Evolutionary conservation across 2,888 invertebrate genomes (phyloP).

Genomic region (Tetragnatha montana): DNA sequence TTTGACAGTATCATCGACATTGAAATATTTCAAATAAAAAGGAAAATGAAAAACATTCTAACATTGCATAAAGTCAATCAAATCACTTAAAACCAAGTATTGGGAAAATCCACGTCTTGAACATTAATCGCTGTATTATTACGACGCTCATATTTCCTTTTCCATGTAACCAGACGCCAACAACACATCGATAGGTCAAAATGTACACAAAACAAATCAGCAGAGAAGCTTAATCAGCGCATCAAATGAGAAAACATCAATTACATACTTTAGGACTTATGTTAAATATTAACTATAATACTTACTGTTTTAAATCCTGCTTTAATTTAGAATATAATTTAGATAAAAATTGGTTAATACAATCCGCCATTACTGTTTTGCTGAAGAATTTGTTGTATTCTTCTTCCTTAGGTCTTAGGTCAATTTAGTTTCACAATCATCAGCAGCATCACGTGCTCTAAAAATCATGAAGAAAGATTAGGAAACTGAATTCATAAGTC

Average conservation of each 20-base stretch:
- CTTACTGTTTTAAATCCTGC: constrained; percentile 59
- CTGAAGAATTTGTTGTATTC: constrained; percentile 58
- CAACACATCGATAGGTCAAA: constrained; percentile 52
- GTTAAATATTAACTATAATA: background rate
- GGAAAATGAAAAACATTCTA: background rate
- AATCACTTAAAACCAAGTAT: background rate
- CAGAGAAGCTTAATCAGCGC: background rate
- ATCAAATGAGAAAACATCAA: background rate
- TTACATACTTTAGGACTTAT: background rate
- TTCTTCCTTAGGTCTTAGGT: constrained; percentile 54
- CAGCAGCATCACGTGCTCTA: background rate
- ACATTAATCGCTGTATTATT: constrained; percentile 26
- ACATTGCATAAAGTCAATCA: background rate
- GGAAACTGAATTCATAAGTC: background rate
- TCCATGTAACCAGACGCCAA: constrained; percentile 63
- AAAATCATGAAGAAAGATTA: background rate
- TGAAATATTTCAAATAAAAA: background rate
- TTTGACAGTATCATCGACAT: background rate
- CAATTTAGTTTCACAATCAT: constrained; percentile 37
- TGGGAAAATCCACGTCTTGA: constrained; percentile 6
- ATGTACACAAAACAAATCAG: background rate
- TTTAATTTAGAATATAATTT: constrained; percentile 64
- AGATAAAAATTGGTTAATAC: constrained; percentile 59
- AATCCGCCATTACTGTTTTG: constrained; percentile 70
- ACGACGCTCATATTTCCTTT: constrained; percentile 42